These are phyloP conservation scores for Stenolophus ochropezus DNA, from an alignment of 2,888 invertebrate genomes.

Conservation along the genomic window DNA sequence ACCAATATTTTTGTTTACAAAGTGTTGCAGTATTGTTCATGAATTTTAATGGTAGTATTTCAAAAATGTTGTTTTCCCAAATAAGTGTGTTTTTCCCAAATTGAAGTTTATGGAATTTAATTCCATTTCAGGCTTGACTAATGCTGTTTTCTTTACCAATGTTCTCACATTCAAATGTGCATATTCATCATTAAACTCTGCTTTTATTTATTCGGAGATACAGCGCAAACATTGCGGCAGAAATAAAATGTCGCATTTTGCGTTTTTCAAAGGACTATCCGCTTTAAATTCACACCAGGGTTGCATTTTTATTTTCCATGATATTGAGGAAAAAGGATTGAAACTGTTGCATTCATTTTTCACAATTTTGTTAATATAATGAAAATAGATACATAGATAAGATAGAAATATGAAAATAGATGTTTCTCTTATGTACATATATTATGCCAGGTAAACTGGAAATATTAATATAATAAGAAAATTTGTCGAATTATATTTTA, in stretches of 20 bases:
- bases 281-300: neutral
- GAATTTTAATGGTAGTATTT: too few relatives aligned
- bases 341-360: neutral
- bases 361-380: neutral
- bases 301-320: neutral
- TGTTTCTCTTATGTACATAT: too few relatives aligned
- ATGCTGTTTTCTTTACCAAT: conserved; percentile 3
- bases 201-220: neutral
- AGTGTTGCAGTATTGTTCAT: too few relatives aligned
- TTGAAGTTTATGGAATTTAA: neutral
- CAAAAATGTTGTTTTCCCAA: too few relatives aligned
- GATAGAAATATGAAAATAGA: neutral
- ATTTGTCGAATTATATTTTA: too few relatives aligned
- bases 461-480: too few relatives aligned
- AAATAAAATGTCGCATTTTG: neutral
- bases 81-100: neutral
- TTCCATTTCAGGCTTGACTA: neutral
- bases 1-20: too few relatives aligned
- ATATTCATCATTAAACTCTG: neutral
- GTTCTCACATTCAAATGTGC: neutral
- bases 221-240: neutral
- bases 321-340: neutral
- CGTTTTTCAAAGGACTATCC: neutral
- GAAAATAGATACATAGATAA: neutral
- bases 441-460: too few relatives aligned